Base-by-base conservation (phyloP, 1,140 invertebrate genomes). In the Latrodectus geometricus region DNA sequence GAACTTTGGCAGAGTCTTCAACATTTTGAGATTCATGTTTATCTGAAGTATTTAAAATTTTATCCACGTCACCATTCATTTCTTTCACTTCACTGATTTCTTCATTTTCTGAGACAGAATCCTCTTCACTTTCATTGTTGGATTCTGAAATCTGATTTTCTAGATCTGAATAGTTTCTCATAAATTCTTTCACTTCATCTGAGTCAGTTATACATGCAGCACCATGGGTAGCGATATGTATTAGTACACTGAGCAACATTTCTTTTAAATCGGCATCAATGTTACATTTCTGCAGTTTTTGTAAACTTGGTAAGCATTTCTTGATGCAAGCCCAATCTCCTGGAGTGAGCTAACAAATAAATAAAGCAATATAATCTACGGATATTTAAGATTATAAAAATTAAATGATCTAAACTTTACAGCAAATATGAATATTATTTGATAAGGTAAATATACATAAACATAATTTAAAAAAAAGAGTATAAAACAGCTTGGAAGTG, bases 221-320 rank as follows among this genome's bases (percentile, higher is more conserved):
- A 21, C 85, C 85, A 74, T 80, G 76, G 35, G 85, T 87, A 5
- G 76, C 54, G 65, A 87, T 80, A n/a, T 73, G 66, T 23, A 66
- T 66, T 5, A 75, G n/a, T 65, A 87, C 66, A 74, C 72, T 74
- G 9, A 66, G 66, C 14, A 80, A 65, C 21, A 87, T 80, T 17
- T 79, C 76, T 54, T 87, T 87, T 17, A 87, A 66, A 48, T 73
- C 76, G 9, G 35, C 7, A 65, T 87, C 77, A 70, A 79, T 80
- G 8, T 72, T 50, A 74, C 68, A 70, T 66, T 65, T 35, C 20
- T 65, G 52, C 12, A 87, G 65, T 17, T 65, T 80, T 48, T 87
- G 8, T 35, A 87, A 74, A 23, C 54, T 80, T 35, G 85, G 77
- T 21, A 87, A 12, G 52, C 85, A 87, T 35, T 66, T 48, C 35